Evolutionary conservation across 2,888 invertebrate species (phyloP), one percentile per base, ranked within the genome.

Genomic region (Catonia carolina): DNA sequence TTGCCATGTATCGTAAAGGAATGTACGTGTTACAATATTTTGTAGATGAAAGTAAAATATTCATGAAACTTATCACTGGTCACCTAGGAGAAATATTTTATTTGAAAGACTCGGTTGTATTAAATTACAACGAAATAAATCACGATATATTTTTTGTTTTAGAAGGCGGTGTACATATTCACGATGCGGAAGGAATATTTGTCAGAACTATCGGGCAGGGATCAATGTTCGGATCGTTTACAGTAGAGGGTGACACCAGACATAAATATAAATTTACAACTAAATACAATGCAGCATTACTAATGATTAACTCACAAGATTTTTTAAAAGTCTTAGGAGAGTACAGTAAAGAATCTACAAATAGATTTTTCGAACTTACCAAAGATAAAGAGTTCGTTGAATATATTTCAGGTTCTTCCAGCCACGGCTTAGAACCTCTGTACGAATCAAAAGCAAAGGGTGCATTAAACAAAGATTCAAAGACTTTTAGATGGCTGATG

Each of bases 201-300:
- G 22, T 23, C 18, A 45, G 22, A 27, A 23, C 22, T 17, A n/a
- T 45, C 14, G 18, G 45, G 6, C 22, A 14, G 14, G 45, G 45
- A 8, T 45, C 45, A 20, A 45, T 45, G 45, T 45, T 45, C 12
- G 45, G 45, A 6, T 45, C 45, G 22, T 45, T 45, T 1, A 45
- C 14, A 8, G 27, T 45, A 8, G 15, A 22, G 1, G 45, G 45
- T 6, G 22, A 45, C 18, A 23, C 45, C 14, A 22, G 45, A n/a
- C 45, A 45, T 23, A 22, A 14, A 20, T 27, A 14, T 14, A 45
- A 22, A 45, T 45, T 45, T 27, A 20, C 15, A 7, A 23, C 20
- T 45, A 18, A 27, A 14, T 2, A 22, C 6, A 14, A 45, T 23
- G 8, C 45, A 7, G 27, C 18, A 22, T 27, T 45, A 5, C n/a